Percentiles rank a stretch among this genome's conserved stretches.
Evolutionary conservation across 2,888 invertebrate species (phyloP).

Genomic region (Ophion slaviceki): DNA sequence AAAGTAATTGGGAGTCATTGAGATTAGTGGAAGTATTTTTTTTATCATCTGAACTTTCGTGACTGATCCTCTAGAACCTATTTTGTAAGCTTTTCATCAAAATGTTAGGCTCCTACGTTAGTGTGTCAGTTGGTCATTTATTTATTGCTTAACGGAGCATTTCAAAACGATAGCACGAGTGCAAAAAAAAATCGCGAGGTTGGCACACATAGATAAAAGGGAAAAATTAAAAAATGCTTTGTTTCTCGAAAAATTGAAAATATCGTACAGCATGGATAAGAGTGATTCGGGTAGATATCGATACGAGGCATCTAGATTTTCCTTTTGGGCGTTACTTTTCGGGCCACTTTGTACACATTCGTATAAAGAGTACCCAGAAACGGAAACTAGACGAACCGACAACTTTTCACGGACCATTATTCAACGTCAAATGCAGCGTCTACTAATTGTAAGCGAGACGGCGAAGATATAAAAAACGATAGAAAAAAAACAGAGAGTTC

Average conservation of each 20-base stretch:
- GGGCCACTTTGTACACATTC: background rate
- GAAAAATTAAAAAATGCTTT: background rate
- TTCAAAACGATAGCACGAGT: background rate
- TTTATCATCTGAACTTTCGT: too few species aligned
- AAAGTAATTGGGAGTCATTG: too few species aligned
- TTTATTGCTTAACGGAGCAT: too few species aligned
- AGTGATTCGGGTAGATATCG: background rate
- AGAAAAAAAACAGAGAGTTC: background rate
- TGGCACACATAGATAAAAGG: background rate
- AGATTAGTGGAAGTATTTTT: too few species aligned
- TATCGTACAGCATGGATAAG: background rate
- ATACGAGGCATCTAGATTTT: background rate
- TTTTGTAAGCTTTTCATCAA: too few species aligned
- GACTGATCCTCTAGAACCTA: too few species aligned
- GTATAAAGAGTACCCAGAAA: background rate
- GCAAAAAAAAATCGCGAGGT: too few species aligned
- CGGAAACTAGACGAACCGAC: background rate
- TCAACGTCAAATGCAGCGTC: constrained; percentile 1
- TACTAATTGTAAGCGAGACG: background rate
- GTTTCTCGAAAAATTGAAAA: background rate
- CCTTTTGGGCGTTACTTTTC: background rate
- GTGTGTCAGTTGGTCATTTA: too few species aligned
- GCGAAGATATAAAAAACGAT: background rate
- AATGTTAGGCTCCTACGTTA: too few species aligned
- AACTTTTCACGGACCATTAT: background rate